A percentile compares a stretch with the other conserved stretches of the same genome.
Evolutionary conservation across 2,888 invertebrate genomes (phyloP).

Genomic region (Cataglyphis rosenhaueri): DNA sequence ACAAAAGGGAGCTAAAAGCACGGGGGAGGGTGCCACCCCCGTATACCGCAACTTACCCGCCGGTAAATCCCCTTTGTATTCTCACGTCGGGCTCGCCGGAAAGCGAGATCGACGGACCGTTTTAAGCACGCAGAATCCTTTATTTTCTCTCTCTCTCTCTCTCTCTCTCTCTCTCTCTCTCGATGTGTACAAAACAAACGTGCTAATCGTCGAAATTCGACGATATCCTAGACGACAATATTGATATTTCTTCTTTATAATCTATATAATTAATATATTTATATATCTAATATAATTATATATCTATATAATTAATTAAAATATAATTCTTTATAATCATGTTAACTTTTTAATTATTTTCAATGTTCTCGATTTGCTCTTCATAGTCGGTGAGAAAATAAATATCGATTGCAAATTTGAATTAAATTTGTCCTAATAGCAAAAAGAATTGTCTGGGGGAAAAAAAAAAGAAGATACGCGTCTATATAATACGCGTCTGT

Average conservation of each 20-base stretch:
- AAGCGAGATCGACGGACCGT: slow-evolving; percentile 29
- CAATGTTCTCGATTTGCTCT: background rate
- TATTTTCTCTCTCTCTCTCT: background rate
- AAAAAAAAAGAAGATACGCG: background rate
- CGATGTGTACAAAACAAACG: slow-evolving; percentile 2
- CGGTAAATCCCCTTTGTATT: slow-evolving; percentile 68
- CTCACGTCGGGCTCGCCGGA: slow-evolving; percentile 57
- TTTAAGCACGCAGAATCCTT: slow-evolving; percentile 29
- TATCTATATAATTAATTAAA: no score
- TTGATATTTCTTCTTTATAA: background rate
- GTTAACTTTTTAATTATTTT: background rate
- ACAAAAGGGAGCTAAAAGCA: slow-evolving; percentile 63
- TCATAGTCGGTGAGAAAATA: background rate
- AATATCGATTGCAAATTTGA: background rate
- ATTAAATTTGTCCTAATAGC: background rate
- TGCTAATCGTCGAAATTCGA: slow-evolving; percentile 11
- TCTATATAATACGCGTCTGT: background rate
- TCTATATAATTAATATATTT: no score
- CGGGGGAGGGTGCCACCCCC: slow-evolving; percentile 53
- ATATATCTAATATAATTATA: no score
- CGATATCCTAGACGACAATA: background rate
- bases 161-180: slow-evolving; percentile 1
- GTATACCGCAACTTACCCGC: slow-evolving; percentile 61
- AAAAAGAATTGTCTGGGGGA: background rate
- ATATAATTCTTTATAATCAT: no score